Base-by-base conservation (phyloP, 92 coral and sea anemone species). In the Zoanthus sociatus region DNA sequence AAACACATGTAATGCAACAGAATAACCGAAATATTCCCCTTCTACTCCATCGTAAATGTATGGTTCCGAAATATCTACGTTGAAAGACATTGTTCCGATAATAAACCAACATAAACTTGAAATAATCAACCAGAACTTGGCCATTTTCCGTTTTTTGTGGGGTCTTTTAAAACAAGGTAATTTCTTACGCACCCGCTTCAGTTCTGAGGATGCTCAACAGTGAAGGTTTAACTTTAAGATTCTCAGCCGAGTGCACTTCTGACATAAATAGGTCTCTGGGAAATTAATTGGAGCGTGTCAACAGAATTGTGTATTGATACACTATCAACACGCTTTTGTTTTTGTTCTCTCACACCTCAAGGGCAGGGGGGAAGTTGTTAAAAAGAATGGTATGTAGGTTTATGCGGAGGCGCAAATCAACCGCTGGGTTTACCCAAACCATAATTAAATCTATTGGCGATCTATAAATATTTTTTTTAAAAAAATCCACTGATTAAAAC, bases 1-100 rank as follows among this genome's bases (percentile, higher is more conserved):
- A 44, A 11, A 46, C 8, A 42, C 4, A 86, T 94, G 95, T 3
- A 94, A 77, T 1, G 95, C 88, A 7, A 94, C 94, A 7, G 95
- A 53, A 66, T 88, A 94, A 18, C 98, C 98, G 76, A 94, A 94
- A 76, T 92, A 92, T 56, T 92, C 98, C 17, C 95, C 95, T 16
- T 76, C 21, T 15, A 67, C 37, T 17, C 94, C 94, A 10, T 79
- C 20, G 73, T 90, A 86, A n/a, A 94, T 70, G 69, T 88, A 42
- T 15, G 98, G 91, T 45, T 88, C 90, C 67, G 71, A 54, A 9
- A 79, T 33, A 44, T 94, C 95, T 53, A 94, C 78, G 55, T 94
- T 94, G 50, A 94, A 94, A 2, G 94, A 79, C 4, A 46, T 33
- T 11, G 67, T 46, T 30, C 75, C 85, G 30, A 14, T 46, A 11